Base-by-base conservation (phyloP, 2,113 vertebrate species). In the Nibea albiflora region DNA sequence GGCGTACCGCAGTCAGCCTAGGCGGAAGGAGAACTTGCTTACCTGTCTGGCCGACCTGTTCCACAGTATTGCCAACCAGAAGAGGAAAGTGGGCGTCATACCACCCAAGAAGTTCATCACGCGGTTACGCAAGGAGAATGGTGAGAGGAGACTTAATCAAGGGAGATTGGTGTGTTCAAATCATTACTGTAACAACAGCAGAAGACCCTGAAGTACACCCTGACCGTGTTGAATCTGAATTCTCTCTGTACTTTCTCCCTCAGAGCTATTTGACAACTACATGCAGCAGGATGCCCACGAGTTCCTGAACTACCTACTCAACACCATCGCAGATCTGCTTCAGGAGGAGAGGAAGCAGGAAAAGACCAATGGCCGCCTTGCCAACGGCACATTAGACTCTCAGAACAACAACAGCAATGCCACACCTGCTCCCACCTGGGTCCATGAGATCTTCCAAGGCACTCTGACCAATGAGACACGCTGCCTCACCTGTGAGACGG, bases 381-480 rank as follows among this genome's bases (percentile, higher is more conserved):
- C 97, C 67, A 98, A 98, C 86, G 97, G 97, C 88, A 96, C 97
- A 47, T 84, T 96, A 24, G 97, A 97, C 49, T 94, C 94, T 15
- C 97, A 99, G 90, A 97, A 97, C 92, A 98, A 97, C 73, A 96
- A 95, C 85, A 94, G 94, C 85, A 93, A 94, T 15, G 90, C 93
- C 69, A 90, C 96, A 11, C 93, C 94, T 1, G 97, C 98, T 81
- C 95, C 96, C 88, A 99, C 98, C 86, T 99, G 98, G 98, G 98
- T 99, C 87, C 98, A 99, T 49, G 98, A 99, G 94, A 99, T 99
- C 95, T 99, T 99, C 96, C 98, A 99, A 96, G 98, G 98, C 94
- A 99, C 98, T 63, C 95, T 99, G 93, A 99, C 98, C 92, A 99
- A 99, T 56, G 98, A 99, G 95, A 99, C 98, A 0, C 97, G 98